Evolutionary conservation across 1,140 invertebrate genomes (phyloP).

Genomic region (Mya arenaria): DNA sequence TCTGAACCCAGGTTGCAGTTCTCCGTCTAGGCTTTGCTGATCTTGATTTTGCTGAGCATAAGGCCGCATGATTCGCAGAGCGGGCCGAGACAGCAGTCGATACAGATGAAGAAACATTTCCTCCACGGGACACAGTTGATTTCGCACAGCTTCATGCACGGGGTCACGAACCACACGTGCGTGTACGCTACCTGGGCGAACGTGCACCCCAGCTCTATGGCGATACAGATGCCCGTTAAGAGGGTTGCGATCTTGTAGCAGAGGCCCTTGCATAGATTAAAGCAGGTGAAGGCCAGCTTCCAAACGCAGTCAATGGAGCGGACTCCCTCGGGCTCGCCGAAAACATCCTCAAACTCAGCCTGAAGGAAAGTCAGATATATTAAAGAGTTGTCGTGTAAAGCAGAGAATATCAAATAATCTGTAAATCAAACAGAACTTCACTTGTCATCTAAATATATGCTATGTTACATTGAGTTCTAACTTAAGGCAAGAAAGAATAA

Average conservation of each 20-base stretch:
- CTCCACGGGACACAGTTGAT: slow-evolving; percentile 85
- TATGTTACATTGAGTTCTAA: too few relatives aligned
- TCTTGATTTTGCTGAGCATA: slow-evolving; percentile 17
- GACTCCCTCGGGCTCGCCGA: slow-evolving; percentile 89
- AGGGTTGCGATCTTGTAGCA: slow-evolving; percentile 88
- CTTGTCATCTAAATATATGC: too few relatives aligned
- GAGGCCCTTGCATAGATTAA: slow-evolving; percentile 85
- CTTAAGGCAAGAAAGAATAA: too few relatives aligned
- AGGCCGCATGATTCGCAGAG: slow-evolving; percentile 84
- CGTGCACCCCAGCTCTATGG: slow-evolving; percentile 86
- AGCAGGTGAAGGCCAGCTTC: slow-evolving; percentile 87
- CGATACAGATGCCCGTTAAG: slow-evolving; percentile 86
- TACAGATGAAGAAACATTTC: slow-evolving; percentile 83
- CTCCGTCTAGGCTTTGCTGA: slow-evolving; percentile 3
- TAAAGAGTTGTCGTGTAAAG: too few relatives aligned
- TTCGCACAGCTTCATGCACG: slow-evolving; percentile 67
- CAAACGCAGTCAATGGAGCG: slow-evolving; percentile 88
- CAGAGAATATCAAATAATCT: too few relatives aligned
- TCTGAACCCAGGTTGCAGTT: too few relatives aligned
- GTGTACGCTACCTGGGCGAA: slow-evolving; percentile 88
- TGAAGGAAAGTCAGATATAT: slow-evolving; percentile 21
- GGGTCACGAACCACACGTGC: slow-evolving; percentile 79
- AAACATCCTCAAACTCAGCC: slow-evolving; percentile 86
- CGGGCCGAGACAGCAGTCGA: slow-evolving; percentile 85
- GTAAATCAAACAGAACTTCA: too few relatives aligned